Evolutionary conservation across 2,888 invertebrate species (phyloP).

Genomic region (Agrotis ipsilon): DNA sequence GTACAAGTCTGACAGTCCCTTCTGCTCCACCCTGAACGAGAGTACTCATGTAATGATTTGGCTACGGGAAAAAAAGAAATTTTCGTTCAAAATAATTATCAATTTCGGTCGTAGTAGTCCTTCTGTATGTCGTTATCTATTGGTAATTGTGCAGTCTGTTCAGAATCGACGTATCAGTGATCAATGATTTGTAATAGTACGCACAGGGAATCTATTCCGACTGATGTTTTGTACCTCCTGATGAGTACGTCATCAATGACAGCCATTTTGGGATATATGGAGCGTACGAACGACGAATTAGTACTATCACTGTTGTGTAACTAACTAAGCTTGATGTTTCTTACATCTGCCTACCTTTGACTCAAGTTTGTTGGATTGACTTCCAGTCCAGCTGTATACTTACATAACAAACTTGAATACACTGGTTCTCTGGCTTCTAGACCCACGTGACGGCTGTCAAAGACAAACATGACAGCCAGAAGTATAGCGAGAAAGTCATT

Average conservation of each 20-base stretch:
- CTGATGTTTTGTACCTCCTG: slow-evolving; percentile 1
- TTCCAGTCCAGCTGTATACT: not conserved
- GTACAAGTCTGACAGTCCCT: no score
- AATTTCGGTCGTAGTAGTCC: not conserved
- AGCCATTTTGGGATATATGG: not conserved
- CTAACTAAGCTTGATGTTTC: no score
- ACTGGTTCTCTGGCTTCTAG: no score
- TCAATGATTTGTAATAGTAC: slow-evolving; percentile 59
- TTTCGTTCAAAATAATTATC: not conserved
- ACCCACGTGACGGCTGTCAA: no score
- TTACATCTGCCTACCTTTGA: no score
- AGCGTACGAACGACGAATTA: not conserved
- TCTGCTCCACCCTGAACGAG: no score
- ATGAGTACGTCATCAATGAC: slow-evolving; percentile 6
- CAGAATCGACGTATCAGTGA: slow-evolving; percentile 38
- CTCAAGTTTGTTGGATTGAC: not conserved
- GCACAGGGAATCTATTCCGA: slow-evolving; percentile 28
- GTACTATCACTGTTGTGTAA: no score
- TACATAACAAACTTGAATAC: no score
- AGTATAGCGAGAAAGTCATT: no score
- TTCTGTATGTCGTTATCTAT: not conserved
- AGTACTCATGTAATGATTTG: no score
- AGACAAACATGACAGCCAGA: no score
- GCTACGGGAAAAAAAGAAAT: no score
- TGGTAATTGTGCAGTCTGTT: slow-evolving; percentile 50